Conservation (phyloP, 2,888 invertebrate species). For the Saturnia pavonia region DNA sequence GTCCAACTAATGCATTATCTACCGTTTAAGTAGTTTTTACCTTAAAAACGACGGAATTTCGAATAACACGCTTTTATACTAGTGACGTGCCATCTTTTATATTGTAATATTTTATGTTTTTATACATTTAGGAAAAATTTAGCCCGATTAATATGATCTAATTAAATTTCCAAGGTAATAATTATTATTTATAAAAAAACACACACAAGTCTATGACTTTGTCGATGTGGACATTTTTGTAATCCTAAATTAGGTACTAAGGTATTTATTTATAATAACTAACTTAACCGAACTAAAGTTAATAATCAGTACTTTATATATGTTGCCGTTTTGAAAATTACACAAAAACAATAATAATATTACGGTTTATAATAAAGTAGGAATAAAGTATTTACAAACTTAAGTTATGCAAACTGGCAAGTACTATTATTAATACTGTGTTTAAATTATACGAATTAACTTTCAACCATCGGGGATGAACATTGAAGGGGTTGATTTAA, state of each 20-base stretch:
- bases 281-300: constrained; percentile 36
- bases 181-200: constrained; percentile 37
- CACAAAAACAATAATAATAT: constrained; percentile 48
- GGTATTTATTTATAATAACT: constrained; percentile 28
- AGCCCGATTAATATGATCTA: constrained; percentile 39
- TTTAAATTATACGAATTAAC: constrained; percentile 62
- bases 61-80: constrained; percentile 52
- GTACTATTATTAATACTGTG: constrained; percentile 78
- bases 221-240: constrained; percentile 40
- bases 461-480: constrained; percentile 33
- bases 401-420: constrained; percentile 70
- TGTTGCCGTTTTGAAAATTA: constrained; percentile 35
- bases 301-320: constrained; percentile 37
- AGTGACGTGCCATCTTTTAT: constrained; percentile 44
- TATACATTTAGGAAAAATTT: no score
- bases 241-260: constrained; percentile 34
- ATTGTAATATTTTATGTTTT: no score
- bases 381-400: constrained; percentile 61
- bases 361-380: constrained; percentile 31
- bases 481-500: not conserved
- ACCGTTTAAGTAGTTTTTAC: not conserved
- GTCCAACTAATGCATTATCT: not conserved
- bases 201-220: constrained; percentile 53
- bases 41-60: constrained; percentile 41
- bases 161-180: constrained; percentile 42